Evolutionary conservation across 2,888 invertebrate species (phyloP).

Genomic region (Chironomus riparius): DNA sequence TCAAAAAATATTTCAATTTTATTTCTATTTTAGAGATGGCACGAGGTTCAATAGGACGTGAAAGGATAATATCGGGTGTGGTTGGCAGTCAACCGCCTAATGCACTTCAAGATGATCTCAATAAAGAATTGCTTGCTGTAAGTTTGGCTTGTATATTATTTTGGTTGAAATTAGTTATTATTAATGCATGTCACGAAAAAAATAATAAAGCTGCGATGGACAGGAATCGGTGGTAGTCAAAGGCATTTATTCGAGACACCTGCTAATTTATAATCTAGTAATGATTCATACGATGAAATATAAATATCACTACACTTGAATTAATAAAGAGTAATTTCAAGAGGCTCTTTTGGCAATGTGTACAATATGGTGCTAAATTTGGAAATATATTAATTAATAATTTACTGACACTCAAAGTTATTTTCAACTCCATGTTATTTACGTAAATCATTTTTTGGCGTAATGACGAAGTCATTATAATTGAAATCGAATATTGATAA

Average conservation of each 20-base stretch:
- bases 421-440: too few relatives aligned
- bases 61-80: constrained; percentile 38
- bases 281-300: too few relatives aligned
- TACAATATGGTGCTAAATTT: too few relatives aligned
- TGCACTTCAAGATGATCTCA: constrained; percentile 35
- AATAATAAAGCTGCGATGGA: background rate
- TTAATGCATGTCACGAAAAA: constrained; percentile 28
- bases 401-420: too few relatives aligned
- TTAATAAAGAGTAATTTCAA: too few relatives aligned
- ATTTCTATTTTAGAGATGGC: constrained; percentile 37
- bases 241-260: background rate
- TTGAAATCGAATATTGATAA: too few relatives aligned
- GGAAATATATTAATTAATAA: too few relatives aligned
- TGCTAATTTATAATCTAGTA: background rate
- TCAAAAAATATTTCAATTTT: background rate
- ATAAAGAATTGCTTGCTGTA: constrained; percentile 43
- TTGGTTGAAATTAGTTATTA: constrained; percentile 14
- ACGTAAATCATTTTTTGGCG: too few relatives aligned
- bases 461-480: too few relatives aligned
- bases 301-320: too few relatives aligned
- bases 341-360: too few relatives aligned
- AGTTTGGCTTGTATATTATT: constrained; percentile 28
- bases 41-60: constrained; percentile 40
- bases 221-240: too few relatives aligned
- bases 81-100: constrained; percentile 35